phyloP scores from a whole-genome alignment of 37 sponge, comb jelly and placozoan genomes.

The Beroe forskalii region DNA sequence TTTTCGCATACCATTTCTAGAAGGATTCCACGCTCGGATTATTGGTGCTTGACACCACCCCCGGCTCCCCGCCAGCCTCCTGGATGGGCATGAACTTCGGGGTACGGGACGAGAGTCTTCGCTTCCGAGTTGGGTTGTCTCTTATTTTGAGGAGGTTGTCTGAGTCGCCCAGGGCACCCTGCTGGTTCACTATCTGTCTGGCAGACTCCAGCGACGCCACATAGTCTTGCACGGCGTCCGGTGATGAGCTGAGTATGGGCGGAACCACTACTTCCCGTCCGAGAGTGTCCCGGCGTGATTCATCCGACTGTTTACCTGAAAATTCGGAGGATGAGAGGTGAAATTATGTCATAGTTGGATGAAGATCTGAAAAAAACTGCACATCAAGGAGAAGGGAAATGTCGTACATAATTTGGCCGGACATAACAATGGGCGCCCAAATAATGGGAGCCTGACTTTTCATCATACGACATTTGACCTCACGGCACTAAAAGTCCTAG shows the following conservation, averaged over 20 bases:
- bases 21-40: no score
- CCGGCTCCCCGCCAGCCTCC: neutral
- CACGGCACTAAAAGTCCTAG: no score
- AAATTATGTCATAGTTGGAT: no score
- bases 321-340: no score
- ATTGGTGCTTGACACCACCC: neutral
- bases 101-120: slow-evolving; percentile 11
- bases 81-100: slow-evolving; percentile 10
- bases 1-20: no score
- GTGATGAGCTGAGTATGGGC: neutral
- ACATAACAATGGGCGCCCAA: no score
- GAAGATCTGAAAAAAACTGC: neutral
- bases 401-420: neutral
- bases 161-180: neutral
- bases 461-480: no score
- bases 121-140: neutral
- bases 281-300: slow-evolving; percentile 7
- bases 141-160: slow-evolving; percentile 21
- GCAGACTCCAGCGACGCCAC: neutral
- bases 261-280: slow-evolving; percentile 1
- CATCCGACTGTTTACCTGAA: neutral
- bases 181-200: neutral
- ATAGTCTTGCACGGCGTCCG: neutral
- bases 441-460: no score
- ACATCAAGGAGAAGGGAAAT: neutral